Conservation (phyloP, 2,888 invertebrate genomes). For the Cephus pulcher region DNA sequence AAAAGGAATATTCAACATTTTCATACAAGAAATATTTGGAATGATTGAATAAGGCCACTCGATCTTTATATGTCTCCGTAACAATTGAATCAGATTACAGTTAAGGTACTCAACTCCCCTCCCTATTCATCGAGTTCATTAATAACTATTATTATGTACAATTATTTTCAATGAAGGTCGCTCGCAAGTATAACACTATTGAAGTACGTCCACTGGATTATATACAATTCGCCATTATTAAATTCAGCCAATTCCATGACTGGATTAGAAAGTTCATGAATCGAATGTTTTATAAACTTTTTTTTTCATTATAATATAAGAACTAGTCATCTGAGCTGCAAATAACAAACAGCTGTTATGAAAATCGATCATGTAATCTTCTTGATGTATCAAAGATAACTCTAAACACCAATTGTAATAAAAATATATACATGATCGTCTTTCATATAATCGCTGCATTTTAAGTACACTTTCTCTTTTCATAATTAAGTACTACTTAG, state of each 20-base stretch:
- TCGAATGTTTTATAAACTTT: not conserved
- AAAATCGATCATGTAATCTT: not conserved
- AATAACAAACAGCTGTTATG: not conserved
- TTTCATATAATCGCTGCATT: not conserved
- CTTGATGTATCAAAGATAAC: slow-evolving; percentile 2
- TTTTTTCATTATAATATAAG: not conserved
- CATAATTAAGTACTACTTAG: slow-evolving; percentile 49
- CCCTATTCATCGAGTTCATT: slow-evolving; percentile 16
- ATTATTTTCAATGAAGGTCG: slow-evolving; percentile 43
- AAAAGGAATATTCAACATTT: slow-evolving; percentile 24
- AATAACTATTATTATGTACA: slow-evolving; percentile 45
- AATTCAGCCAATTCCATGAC: not conserved
- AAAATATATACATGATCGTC: not conserved
- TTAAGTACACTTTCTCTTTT: slow-evolving; percentile 50
- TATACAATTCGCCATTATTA: slow-evolving; percentile 39
- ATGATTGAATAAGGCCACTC: slow-evolving; percentile 39
- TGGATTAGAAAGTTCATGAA: not conserved
- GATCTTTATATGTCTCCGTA: slow-evolving; percentile 16
- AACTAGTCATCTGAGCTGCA: not conserved
- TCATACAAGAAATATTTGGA: slow-evolving; percentile 23
- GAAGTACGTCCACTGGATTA: slow-evolving; percentile 45
- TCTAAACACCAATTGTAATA: not conserved
- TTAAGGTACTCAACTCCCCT: slow-evolving; percentile 7
- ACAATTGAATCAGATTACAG: slow-evolving; percentile 7
- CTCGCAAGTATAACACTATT: slow-evolving; percentile 44